Evolutionary conservation across 2,888 invertebrate genomes (phyloP).

Genomic region (Cecidostiba fungosa): DNA sequence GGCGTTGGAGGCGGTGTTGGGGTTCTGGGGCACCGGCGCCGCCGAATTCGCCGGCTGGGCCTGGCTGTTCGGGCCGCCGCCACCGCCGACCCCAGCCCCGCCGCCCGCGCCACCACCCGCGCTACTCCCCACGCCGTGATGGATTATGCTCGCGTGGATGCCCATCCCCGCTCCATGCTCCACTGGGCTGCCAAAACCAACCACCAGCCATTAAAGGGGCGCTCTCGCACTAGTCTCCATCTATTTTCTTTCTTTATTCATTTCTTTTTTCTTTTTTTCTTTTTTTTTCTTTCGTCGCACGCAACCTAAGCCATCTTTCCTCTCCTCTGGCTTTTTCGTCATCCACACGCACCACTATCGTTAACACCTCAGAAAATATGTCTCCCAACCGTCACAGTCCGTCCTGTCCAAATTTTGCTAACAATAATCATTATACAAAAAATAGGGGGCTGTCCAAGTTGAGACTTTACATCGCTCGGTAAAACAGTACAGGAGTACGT

Average conservation of each 20-base stretch:
- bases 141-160: constrained; percentile 80
- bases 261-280: neutral
- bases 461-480: too few species aligned
- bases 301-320: constrained; percentile 37
- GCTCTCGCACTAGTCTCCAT: constrained; percentile 71
- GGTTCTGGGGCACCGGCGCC: constrained; percentile 80
- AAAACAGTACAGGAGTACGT: too few species aligned
- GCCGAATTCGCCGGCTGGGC: constrained; percentile 64
- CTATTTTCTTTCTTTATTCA: neutral
- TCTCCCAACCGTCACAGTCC: constrained; percentile 74
- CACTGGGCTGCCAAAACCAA: constrained; percentile 81
- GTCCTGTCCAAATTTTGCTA: constrained; percentile 27
- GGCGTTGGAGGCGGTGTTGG: constrained; percentile 81
- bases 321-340: constrained; percentile 66
- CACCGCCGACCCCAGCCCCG: constrained; percentile 80
- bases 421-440: too few species aligned
- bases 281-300: neutral
- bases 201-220: constrained; percentile 81
- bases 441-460: too few species aligned
- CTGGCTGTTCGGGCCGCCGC: constrained; percentile 78
- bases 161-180: constrained; percentile 82
- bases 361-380: constrained; percentile 78
- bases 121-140: constrained; percentile 80
- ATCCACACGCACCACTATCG: constrained; percentile 69
- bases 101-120: constrained; percentile 80